Conservation (phyloP, 2,113 vertebrate species). For the Capreolus pygargus region DNA sequence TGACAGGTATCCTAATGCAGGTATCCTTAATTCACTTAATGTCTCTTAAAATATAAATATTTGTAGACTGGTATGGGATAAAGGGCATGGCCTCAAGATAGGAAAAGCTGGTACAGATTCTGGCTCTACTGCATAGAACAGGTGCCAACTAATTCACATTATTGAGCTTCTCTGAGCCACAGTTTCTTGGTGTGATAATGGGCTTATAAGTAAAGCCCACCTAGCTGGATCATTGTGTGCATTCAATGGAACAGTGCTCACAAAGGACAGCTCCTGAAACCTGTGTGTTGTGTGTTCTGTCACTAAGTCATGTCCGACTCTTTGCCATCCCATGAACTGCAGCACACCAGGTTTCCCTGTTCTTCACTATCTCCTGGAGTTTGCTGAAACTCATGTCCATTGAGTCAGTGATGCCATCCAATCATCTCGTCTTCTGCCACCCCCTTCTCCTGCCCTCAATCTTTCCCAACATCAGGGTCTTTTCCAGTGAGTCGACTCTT, state of each 20-base stretch:
- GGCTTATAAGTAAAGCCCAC: not conserved
- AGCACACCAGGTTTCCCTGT: not conserved
- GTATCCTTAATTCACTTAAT: not conserved
- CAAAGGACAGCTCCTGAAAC: not conserved
- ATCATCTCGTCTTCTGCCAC: not conserved
- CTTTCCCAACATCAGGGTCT: not conserved
- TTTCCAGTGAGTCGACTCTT: not conserved
- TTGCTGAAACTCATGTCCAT: not conserved
- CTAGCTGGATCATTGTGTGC: not conserved
- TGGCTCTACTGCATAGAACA: not conserved
- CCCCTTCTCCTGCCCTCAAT: not conserved
- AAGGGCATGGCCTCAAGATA: not conserved
- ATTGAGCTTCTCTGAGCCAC: not conserved
- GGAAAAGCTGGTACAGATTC: not conserved
- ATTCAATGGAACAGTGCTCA: not conserved
- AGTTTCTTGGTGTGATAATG: not conserved
- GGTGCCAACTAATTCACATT: not conserved
- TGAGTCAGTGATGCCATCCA: not conserved
- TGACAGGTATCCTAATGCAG: not conserved
- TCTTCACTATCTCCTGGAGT: not conserved
- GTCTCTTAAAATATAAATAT: conserved; percentile 29
- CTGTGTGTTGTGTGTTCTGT: not conserved
- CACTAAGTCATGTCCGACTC: not conserved
- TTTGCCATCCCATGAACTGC: not conserved
- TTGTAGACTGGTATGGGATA: not conserved